Conservation (phyloP, 2,888 invertebrate species). For the Conistra vaccinii region DNA sequence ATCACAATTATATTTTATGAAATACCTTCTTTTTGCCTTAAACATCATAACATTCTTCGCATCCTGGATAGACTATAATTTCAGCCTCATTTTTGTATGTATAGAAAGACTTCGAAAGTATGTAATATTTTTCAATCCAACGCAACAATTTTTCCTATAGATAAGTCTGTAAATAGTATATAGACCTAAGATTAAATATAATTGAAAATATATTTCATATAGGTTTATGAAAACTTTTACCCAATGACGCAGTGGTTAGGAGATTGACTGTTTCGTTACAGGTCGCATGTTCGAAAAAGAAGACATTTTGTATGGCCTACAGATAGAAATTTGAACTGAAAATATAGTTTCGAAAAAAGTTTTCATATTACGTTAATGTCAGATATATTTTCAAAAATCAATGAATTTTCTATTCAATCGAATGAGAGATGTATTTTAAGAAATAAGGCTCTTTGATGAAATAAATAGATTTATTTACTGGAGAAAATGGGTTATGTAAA, state of each 20-base stretch:
- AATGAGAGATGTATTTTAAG: slow-evolving; percentile 18
- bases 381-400: slow-evolving; percentile 28
- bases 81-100: neutral
- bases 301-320: slow-evolving; percentile 12
- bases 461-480: neutral
- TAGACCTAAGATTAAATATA: neutral
- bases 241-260: neutral
- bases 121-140: slow-evolving; percentile 14
- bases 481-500: neutral
- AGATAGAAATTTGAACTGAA: neutral
- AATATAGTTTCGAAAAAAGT: neutral
- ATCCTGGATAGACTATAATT: neutral
- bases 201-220: slow-evolving; percentile 20
- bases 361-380: slow-evolving; percentile 21
- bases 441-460: neutral
- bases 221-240: slow-evolving; percentile 7
- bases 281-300: neutral
- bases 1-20: neutral
- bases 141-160: neutral
- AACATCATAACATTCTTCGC: neutral
- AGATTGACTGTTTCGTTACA: neutral
- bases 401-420: slow-evolving; percentile 18
- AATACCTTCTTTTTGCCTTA: neutral
- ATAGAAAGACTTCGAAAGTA: neutral
- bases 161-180: slow-evolving; percentile 41